A percentile compares a stretch with the other conserved stretches of the same genome.
Evolutionary conservation across 1,140 invertebrate species (phyloP).

Genomic region (Cotesia typhae): DNA sequence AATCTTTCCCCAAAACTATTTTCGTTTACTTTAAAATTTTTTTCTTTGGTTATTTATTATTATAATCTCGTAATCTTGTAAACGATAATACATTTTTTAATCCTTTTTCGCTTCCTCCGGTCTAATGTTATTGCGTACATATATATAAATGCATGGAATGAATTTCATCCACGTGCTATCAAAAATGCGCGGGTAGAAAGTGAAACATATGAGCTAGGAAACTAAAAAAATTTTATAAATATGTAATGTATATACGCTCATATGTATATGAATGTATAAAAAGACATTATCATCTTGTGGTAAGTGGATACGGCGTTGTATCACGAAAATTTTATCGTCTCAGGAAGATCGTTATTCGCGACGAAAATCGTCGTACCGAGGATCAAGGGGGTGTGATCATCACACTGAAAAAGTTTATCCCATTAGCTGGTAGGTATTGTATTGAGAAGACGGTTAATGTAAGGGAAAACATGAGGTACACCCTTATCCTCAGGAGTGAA

Average conservation of each 20-base stretch:
- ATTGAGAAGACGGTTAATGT: no score
- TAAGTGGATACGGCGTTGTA: conserved; percentile 44
- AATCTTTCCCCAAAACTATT: neutral
- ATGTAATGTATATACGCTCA: no score
- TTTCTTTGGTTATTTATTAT: neutral
- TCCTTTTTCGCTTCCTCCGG: neutral
- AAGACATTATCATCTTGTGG: conserved; percentile 33
- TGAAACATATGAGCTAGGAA: conserved; percentile 1
- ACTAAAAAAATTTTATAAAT: conserved; percentile 9
- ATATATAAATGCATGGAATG: neutral
- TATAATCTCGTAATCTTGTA: conserved; percentile 2
- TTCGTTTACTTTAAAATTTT: neutral
- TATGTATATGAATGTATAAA: conserved; percentile 15
- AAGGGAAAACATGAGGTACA: conserved; percentile 26
- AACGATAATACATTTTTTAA: conserved; percentile 4
- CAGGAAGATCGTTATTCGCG: conserved; percentile 34
- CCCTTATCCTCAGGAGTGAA: conserved; percentile 22
- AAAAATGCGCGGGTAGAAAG: neutral
- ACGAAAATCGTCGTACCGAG: conserved; percentile 31
- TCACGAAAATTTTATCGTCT: conserved; percentile 37
- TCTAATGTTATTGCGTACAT: neutral
- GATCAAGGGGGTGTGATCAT: conserved; percentile 10
- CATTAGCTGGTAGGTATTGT: neutral
- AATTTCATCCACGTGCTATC: conserved; percentile 11
- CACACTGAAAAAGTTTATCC: conserved; percentile 30